Evolutionary conservation across 1,140 invertebrate genomes (phyloP).

Genomic region (Bombus affinis): DNA sequence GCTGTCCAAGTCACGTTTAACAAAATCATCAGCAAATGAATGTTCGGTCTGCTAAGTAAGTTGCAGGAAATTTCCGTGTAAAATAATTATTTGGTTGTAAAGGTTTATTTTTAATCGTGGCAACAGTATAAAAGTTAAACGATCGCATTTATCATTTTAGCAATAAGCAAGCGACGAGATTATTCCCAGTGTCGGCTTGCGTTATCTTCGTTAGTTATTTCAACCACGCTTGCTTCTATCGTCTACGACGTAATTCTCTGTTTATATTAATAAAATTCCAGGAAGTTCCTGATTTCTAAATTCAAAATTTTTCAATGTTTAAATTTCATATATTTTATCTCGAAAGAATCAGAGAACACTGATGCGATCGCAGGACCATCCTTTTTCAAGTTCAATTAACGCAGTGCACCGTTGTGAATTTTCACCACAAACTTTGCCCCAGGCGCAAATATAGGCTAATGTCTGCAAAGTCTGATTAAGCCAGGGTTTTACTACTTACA

Average conservation of each 20-base stretch:
- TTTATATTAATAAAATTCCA: not conserved
- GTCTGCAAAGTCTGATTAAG: conserved; percentile 13
- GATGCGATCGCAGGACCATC: not conserved
- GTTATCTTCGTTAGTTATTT: conserved; percentile 3
- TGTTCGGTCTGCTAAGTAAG: not conserved
- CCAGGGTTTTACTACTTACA: conserved; percentile 25
- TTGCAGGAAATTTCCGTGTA: too few species aligned
- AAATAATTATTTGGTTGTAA: not conserved
- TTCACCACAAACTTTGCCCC: not conserved
- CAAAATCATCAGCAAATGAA: not conserved
- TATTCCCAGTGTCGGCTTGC: too few species aligned
- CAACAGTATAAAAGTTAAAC: not conserved
- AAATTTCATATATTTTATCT: not conserved
- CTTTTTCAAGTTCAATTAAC: not conserved
- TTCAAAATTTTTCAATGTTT: not conserved
- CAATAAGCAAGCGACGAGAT: not conserved
- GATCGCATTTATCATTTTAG: conserved; percentile 1
- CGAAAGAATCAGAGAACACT: not conserved
- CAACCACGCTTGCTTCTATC: not conserved
- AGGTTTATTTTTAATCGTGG: not conserved
- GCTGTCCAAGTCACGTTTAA: not conserved
- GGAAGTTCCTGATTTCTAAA: not conserved
- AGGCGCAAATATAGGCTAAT: not conserved
- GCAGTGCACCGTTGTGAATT: not conserved
- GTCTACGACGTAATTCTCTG: not conserved